Evolutionary conservation across 2,888 invertebrate species (phyloP), one percentile per base, ranked within the genome.

Genomic region (Metellina segmentata): DNA sequence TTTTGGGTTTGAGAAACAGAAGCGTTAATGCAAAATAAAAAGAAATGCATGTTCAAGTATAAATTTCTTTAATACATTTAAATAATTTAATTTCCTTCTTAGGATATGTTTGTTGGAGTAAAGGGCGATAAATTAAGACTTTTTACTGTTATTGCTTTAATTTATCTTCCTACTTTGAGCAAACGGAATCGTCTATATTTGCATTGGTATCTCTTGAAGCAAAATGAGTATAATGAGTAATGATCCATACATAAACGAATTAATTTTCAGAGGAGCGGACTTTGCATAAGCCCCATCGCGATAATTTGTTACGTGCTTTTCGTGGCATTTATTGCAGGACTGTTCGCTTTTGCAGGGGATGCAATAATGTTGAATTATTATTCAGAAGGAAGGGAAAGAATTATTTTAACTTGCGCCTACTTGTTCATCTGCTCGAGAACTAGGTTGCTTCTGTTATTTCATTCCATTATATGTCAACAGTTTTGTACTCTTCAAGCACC

Each of bases 101-200:
- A 78, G 34, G n/a, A n/a, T n/a, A 49, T 69, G 70, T 70, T 81
- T 61, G 61, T 70, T n/a, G 70, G 7, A 7, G n/a, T 70, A 19
- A n/a, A 70, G 5, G 48, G 69, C 61, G 11, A 86, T 86, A 86
- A 86, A 86, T 78, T 75, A 70, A 69, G 69, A 19, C 77, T 78
- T 86, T 86, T 86, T 86, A 78, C 51, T 77, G 78, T 86, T 52
- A 78, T 86, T 78, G 51, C 77, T 77, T 77, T 77, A 77, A 77
- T 86, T 77, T 86, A 86, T 86, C 78, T 78, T 86, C 48, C n/a
- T 75, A 61, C 51, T 78, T 86, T 86, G 69, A 75, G 85, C 52
- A 86, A 86, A 86, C 69, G 53, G 20, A 51, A 70, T 49, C 8
- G 13, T 13, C 85, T 19, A 49, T 78, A 77, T 78, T 86, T 86